Conservation (phyloP, 2,797 vertebrate species). For the Pseudochromis fuscus region DNA sequence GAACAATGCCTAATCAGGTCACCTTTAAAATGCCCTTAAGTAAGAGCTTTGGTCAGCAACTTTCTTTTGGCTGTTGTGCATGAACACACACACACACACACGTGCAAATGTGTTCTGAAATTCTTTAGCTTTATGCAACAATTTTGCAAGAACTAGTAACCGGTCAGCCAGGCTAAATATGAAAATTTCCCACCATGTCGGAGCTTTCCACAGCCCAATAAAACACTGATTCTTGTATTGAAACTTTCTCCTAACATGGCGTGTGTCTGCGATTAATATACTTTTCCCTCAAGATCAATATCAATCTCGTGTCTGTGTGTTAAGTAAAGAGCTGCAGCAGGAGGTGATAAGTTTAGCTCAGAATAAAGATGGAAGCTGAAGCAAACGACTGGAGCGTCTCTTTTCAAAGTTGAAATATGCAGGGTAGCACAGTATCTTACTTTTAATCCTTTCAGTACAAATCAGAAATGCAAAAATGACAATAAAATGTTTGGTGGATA, state of each 20-base stretch:
- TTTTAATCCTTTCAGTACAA: neutral
- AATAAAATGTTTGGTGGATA: too few species aligned
- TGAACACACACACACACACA: neutral
- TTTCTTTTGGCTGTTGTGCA: neutral
- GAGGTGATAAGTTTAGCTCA: neutral
- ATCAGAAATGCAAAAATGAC: neutral
- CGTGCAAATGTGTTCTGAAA: neutral
- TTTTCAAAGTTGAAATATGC: neutral
- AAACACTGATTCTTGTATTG: neutral
- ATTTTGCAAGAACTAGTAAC: neutral
- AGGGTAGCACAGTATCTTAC: neutral
- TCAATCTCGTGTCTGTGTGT: neutral
- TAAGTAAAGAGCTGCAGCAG: neutral
- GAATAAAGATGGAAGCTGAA: neutral
- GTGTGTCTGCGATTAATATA: neutral
- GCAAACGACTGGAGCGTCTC: neutral
- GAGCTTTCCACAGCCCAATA: neutral
- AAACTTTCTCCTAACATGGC: neutral
- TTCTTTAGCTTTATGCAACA: neutral
- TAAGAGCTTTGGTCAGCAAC: conserved; percentile 36
- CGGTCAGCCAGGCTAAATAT: neutral
- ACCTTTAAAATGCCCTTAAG: conserved; percentile 37
- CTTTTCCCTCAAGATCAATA: neutral
- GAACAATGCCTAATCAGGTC: conserved; percentile 47
- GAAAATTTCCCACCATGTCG: neutral